Conservation (phyloP, 1,140 invertebrate species). For the Monochamus saltuarius region DNA sequence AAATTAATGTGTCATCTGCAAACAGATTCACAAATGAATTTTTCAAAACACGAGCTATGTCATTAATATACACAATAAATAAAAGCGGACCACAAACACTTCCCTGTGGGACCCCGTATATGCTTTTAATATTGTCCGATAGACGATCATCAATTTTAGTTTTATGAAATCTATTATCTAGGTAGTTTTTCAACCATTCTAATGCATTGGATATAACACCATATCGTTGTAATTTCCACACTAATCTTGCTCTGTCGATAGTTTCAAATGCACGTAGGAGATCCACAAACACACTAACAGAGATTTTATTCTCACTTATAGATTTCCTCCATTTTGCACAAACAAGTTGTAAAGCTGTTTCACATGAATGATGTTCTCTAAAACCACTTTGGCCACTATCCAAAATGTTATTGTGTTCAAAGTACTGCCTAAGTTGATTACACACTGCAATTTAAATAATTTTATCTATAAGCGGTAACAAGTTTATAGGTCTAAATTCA, state of each 20-base stretch:
- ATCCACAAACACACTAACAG: neutral
- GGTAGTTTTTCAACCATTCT: neutral
- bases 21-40: too few relatives aligned
- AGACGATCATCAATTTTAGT: neutral
- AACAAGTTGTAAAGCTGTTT: conserved; percentile 4
- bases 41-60: too few relatives aligned
- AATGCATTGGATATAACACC: neutral
- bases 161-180: conserved; percentile 3
- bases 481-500: too few relatives aligned
- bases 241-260: neutral
- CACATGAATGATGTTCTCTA: conserved; percentile 1
- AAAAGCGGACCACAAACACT: too few relatives aligned
- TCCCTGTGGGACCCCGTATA: too few relatives aligned
- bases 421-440: too few relatives aligned
- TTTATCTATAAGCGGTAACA: too few relatives aligned
- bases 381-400: conserved; percentile 1
- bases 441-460: too few relatives aligned
- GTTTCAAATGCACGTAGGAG: conserved; percentile 1
- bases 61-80: too few relatives aligned
- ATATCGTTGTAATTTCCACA: neutral
- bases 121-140: neutral
- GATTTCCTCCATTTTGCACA: neutral
- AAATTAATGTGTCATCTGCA: too few relatives aligned
- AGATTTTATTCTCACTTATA: neutral
- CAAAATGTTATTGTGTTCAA: neutral